These are phyloP conservation scores for Engraulis encrasicolus DNA, from an alignment of 2,113 vertebrate genomes.

Conservation along the genomic window DNA sequence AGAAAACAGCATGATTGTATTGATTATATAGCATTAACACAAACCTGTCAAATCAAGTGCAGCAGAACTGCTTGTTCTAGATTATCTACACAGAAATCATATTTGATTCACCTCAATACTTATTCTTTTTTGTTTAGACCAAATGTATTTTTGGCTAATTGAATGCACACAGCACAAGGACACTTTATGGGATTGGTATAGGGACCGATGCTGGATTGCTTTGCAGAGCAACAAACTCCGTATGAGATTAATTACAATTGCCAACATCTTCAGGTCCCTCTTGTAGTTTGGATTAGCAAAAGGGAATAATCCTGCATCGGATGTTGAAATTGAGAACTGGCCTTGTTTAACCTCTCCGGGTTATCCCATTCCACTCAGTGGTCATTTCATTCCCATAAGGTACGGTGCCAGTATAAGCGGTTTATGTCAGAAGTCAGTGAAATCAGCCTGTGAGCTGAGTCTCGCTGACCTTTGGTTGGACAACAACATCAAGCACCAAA, in stretches of 20 bases:
- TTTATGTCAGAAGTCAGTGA: constrained; percentile 18
- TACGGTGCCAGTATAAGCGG: too few species aligned
- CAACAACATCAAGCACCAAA: too few species aligned
- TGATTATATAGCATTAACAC: too few species aligned
- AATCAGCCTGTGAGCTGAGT: neutral
- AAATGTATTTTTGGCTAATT: neutral
- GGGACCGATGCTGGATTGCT: neutral
- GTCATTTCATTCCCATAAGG: constrained; percentile 14
- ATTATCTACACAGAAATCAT: neutral
- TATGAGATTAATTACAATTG: constrained; percentile 3
- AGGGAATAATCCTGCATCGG: constrained; percentile 27
- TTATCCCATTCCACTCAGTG: constrained; percentile 1
- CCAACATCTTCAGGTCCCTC: constrained; percentile 28
- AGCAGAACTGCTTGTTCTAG: neutral
- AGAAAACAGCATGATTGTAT: neutral
- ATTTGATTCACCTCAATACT: neutral
- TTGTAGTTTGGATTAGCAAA: constrained; percentile 17
- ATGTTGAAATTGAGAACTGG: constrained; percentile 18
- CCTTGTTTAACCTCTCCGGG: neutral
- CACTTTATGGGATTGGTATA: neutral
- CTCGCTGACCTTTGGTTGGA: neutral
- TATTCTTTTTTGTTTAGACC: neutral
- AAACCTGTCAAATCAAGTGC: neutral
- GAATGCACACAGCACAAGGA: neutral
- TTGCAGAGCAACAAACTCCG: neutral